Evolutionary conservation across 2,888 invertebrate genomes (phyloP), one percentile per base, ranked within the genome.

Genomic region (Fragum sueziense): DNA sequence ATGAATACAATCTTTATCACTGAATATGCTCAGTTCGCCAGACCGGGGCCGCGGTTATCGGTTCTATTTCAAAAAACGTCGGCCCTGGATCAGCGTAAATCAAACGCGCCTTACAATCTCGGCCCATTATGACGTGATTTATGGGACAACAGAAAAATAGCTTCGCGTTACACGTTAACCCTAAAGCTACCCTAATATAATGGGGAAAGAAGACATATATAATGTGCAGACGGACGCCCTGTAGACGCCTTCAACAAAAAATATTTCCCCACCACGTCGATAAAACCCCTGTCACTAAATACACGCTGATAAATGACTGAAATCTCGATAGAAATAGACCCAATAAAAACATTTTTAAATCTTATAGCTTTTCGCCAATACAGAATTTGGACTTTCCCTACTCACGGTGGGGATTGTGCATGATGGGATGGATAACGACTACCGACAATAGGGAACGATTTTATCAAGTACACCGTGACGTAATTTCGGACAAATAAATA

Each of bases 91-190:
- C 65, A 41, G 65, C 65, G 37, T 65, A 65, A 65, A 65, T 65
- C 65, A 65, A 41, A 65, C 22, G 37, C 27, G 37, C 17, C 65
- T 25, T 41, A 62, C 33, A 41, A 65, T 31, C 17, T 22, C 65
- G n/a, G 6, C 22, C 47, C 25, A 41, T 27, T 41, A 41, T 34
- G 41, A 65, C 65, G 34, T 65, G 65, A 65, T 65, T 65, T 65
- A 65, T 65, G 20, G 37, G 65, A 65, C 65, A 65, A n/a, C n/a
- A 25, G 27, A 22, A 41, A 65, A 37, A 65, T 65, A 25, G 65
- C 65, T 41, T 65, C 65, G 31, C 65, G 65, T 65, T 65, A 41
- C 65, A 65, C 65, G 65, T 37, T 65, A 65, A 65, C 65, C 65
- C 31, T 17, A 41, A 41, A 65, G 41, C 65, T n/a, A n/a, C 37